Evolutionary conservation across 2,888 invertebrate species (phyloP).

Genomic region (Stratiomys singularior): DNA sequence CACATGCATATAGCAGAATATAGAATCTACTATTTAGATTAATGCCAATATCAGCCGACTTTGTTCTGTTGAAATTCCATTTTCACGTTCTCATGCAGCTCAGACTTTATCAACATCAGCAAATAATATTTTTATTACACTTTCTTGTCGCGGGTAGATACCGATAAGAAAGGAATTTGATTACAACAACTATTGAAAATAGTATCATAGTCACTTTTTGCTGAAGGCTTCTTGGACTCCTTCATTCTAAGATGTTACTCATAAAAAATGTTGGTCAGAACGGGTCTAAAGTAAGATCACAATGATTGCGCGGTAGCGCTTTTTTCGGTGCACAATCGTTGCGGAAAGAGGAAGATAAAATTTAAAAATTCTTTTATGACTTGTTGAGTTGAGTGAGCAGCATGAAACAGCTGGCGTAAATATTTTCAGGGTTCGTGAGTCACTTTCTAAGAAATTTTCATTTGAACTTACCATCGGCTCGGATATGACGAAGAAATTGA

Average conservation of each 20-base stretch:
- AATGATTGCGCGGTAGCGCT: neutral
- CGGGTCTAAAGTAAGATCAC: neutral
- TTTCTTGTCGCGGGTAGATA: slow-evolving; percentile 10
- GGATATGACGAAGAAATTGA: too few species aligned
- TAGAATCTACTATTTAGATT: too few species aligned
- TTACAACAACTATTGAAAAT: slow-evolving; percentile 27
- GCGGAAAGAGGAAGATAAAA: neutral
- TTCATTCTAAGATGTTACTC: neutral
- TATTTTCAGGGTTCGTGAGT: too few species aligned
- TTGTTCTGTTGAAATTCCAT: slow-evolving; percentile 9
- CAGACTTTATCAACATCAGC: neutral
- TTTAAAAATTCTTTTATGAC: neutral
- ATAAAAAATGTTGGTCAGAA: neutral
- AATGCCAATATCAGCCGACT: neutral
- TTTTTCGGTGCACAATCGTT: neutral
- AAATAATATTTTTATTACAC: neutral
- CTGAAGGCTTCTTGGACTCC: neutral
- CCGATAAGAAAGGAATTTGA: slow-evolving; percentile 33
- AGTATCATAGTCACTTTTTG: slow-evolving; percentile 1
- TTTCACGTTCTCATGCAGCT: neutral
- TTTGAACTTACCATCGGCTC: too few species aligned
- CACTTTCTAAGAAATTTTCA: too few species aligned
- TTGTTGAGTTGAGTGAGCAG: too few species aligned
- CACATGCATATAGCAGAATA: too few species aligned
- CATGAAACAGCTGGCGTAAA: too few species aligned